Percentiles rank a stretch among this genome's conserved stretches.
These are phyloP conservation scores for Antedon bifida DNA, from an alignment of 35 echinoderm and acorn worm species.

Conservation along the genomic window DNA sequence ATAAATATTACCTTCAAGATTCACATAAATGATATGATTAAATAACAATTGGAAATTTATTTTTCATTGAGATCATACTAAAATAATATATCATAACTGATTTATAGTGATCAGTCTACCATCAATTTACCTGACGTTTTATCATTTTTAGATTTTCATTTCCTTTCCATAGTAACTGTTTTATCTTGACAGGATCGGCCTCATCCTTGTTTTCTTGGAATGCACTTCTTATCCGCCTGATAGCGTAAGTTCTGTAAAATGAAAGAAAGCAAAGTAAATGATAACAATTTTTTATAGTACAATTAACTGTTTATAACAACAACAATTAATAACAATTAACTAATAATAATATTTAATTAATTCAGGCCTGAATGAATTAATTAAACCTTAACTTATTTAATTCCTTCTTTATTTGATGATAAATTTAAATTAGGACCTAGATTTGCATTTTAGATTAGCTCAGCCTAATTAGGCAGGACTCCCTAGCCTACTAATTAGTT, in stretches of 20 bases:
- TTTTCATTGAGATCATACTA: background rate
- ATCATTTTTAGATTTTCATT: conserved; percentile 3
- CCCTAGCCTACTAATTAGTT: too few relatives aligned
- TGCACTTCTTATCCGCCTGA: background rate
- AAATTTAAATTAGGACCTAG: too few relatives aligned
- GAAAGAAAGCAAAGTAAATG: too few relatives aligned
- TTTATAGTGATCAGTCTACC: background rate
- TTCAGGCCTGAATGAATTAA: background rate
- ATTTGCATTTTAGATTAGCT: too few relatives aligned
- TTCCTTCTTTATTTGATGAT: too few relatives aligned
- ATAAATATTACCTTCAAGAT: background rate
- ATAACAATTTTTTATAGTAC: background rate
- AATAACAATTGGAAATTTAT: background rate
- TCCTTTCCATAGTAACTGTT: background rate
- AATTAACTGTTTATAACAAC: background rate
- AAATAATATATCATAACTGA: background rate
- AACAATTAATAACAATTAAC: too few relatives aligned
- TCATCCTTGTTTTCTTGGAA: conserved; percentile 2
- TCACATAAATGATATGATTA: background rate
- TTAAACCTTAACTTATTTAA: background rate
- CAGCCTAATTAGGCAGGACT: too few relatives aligned
- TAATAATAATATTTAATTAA: background rate
- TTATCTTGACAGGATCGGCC: background rate
- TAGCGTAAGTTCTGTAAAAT: background rate
- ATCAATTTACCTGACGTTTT: conserved; percentile 3